These are phyloP conservation scores for Sarcophaga bullata DNA, from an alignment of 1,140 invertebrate species.

Conservation along the genomic window DNA sequence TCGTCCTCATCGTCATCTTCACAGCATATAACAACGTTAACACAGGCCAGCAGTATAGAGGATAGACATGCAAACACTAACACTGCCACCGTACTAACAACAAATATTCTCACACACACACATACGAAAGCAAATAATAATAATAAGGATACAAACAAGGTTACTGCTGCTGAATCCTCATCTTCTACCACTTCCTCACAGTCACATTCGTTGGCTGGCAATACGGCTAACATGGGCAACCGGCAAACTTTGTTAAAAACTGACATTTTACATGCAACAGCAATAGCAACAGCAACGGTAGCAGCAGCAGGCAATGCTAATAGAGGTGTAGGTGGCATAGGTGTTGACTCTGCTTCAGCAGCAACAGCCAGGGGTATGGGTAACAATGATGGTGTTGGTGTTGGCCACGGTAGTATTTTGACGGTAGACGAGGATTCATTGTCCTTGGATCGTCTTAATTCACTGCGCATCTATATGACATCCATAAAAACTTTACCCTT, in stretches of 20 bases:
- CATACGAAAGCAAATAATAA: too few species aligned
- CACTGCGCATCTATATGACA: conserved; percentile 64
- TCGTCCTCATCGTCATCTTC: conserved; percentile 15
- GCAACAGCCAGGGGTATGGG: conserved; percentile 43
- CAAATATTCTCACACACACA: not conserved
- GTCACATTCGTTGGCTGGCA: conserved; percentile 47
- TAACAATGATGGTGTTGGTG: conserved; percentile 38
- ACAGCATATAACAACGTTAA: not conserved
- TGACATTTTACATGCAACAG: conserved; percentile 45
- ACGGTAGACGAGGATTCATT: conserved; percentile 63
- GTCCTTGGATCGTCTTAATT: conserved; percentile 62
- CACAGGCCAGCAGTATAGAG: conserved; percentile 1
- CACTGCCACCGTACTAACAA: not conserved
- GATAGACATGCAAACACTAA: not conserved
- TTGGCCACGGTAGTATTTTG: conserved; percentile 54
- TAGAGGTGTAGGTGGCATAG: conserved; percentile 41
- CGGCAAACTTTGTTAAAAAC: conserved; percentile 53
- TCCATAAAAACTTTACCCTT: conserved; percentile 65
- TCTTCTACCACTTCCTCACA: conserved; percentile 41
- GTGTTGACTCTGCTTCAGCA: conserved; percentile 19
- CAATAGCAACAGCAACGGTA: conserved; percentile 18
- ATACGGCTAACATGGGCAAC: conserved; percentile 46
- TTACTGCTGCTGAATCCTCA: conserved; percentile 33
- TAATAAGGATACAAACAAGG: not conserved
- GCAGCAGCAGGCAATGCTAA: too few species aligned